phyloP scores from a whole-genome alignment of 2,888 invertebrate species.

The Papilio demoleus region DNA sequence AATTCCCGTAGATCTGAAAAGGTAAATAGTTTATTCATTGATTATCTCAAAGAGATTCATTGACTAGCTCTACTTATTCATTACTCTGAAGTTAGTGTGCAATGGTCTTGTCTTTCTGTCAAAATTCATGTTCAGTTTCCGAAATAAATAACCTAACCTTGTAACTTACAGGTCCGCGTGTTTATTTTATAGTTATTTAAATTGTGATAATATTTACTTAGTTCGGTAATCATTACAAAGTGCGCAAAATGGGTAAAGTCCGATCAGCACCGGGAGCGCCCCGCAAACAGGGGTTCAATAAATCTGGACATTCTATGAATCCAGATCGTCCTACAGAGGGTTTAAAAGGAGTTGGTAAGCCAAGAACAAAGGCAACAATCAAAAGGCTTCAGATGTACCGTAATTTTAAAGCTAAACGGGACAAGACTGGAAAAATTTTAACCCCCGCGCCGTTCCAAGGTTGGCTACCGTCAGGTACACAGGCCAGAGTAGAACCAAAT shows the following conservation, averaged over 20 bases:
- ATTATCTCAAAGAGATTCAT: slow-evolving; percentile 1
- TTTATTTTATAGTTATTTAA: slow-evolving; percentile 26
- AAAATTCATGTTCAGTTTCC: slow-evolving; percentile 22
- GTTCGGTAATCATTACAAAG: neutral
- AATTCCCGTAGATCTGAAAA: slow-evolving; percentile 3
- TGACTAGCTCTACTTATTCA: slow-evolving; percentile 6
- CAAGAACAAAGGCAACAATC: slow-evolving; percentile 96
- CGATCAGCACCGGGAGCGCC: slow-evolving; percentile 88
- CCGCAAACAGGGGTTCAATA: slow-evolving; percentile 93
- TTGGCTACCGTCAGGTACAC: slow-evolving; percentile 92
- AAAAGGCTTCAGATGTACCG: slow-evolving; percentile 99
- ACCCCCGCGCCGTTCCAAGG: slow-evolving; percentile 98
- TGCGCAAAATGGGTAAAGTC: slow-evolving; percentile 88
- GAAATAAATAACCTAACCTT: slow-evolving; percentile 40
- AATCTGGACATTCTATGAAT: slow-evolving; percentile 96
- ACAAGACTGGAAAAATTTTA: slow-evolving; percentile 94
- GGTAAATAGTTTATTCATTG: slow-evolving; percentile 25
- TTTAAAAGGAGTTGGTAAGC: slow-evolving; percentile 92
- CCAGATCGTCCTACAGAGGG: slow-evolving; percentile 92
- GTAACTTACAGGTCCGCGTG: slow-evolving; percentile 27
- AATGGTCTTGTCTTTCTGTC: slow-evolving; percentile 28
- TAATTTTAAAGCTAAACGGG: slow-evolving; percentile 97
- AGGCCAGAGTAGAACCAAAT: slow-evolving; percentile 97
- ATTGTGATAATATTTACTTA: slow-evolving; percentile 10
- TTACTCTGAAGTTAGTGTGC: slow-evolving; percentile 42